A percentile compares a stretch with the other conserved stretches of the same genome.
These are phyloP conservation scores for Patiria miniata DNA, from an alignment of 35 echinoderm and acorn worm species.

Conservation along the genomic window DNA sequence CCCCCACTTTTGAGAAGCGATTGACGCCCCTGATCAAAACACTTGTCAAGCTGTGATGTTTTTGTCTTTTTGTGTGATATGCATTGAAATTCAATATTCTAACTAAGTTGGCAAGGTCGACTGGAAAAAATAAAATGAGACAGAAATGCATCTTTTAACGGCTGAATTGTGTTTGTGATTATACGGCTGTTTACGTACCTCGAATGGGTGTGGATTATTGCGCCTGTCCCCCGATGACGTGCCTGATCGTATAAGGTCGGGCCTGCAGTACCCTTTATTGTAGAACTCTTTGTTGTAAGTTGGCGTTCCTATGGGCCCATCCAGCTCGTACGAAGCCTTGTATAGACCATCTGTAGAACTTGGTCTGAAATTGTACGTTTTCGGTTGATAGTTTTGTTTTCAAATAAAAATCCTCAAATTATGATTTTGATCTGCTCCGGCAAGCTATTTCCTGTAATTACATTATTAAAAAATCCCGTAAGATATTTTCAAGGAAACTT, in stretches of 20 bases:
- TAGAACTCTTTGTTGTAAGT: constrained; percentile 60
- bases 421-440: not conserved
- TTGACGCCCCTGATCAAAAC: too few relatives aligned
- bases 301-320: constrained; percentile 52
- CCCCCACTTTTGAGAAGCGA: too few relatives aligned
- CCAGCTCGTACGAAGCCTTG: constrained; percentile 40
- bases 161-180: too few relatives aligned
- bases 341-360: constrained; percentile 64
- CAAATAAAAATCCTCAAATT: not conserved
- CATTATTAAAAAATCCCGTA: too few relatives aligned
- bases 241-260: constrained; percentile 72
- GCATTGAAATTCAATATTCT: too few relatives aligned
- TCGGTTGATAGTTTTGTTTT: not conserved
- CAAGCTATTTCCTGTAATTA: too few relatives aligned
- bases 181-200: constrained; percentile 51
- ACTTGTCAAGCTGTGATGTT: too few relatives aligned
- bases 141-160: too few relatives aligned
- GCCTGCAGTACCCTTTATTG: constrained; percentile 71
- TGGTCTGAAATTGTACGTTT: constrained; percentile 14
- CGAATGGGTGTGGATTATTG: constrained; percentile 94
- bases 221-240: constrained; percentile 79
- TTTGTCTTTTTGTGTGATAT: too few relatives aligned
- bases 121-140: too few relatives aligned
- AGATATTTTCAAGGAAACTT: too few relatives aligned
- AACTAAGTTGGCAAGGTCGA: too few relatives aligned